Evolutionary conservation across 2,113 vertebrate genomes (phyloP), one percentile per base, ranked within the genome.

Genomic region (Ibidorhyncha struthersii): DNA sequence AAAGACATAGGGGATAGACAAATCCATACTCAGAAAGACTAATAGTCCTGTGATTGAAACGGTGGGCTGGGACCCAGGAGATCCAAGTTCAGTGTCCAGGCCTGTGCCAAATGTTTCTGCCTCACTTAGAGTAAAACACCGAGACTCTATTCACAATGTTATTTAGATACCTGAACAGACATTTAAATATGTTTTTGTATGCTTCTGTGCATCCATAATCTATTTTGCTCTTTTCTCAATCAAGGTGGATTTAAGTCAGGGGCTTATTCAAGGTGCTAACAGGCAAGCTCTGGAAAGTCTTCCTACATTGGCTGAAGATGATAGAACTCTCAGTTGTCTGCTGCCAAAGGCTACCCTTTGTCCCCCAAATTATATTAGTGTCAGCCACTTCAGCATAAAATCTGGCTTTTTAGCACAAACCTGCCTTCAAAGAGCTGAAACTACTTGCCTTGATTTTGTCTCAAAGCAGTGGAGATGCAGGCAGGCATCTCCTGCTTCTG

Each of bases 1-100:
- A 96, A 96, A 97, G 95, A 97, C 96, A 25, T 69, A 79, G 21
- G 72, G 91, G 91, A 96, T 95, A 87, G 93, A 91, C 89, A 93
- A 96, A 97, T 97, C 96, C 93, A 89, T 96, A 80, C 73, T 73
- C 53, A 29, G 78, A 53, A 84, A 84, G 85, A 77, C 52, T 80
- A 85, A 96, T 43, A n/a, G 62, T 78, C 61, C 61, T 70, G 93
- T 85, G 93, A 83, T 32, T 86, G 90, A 71, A 70, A 49, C 2
- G 2, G 43, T 63, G 86, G 73, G 89, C 61, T 93, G 93, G 88
- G 89, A 87, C 93, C 52, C 58, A n/a, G 87, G 78, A 77, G 85
- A 82, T 43, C 66, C 40, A 26, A 67, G 87, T 43, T 91, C 74
- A 12, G 45, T n/a, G 66, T 36, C 78, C 91, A 52, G 84, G 66